Percentiles rank a stretch among this genome's conserved stretches.
Conservation (phyloP, 2,797 vertebrate species). For the Falco peregrinus region DNA sequence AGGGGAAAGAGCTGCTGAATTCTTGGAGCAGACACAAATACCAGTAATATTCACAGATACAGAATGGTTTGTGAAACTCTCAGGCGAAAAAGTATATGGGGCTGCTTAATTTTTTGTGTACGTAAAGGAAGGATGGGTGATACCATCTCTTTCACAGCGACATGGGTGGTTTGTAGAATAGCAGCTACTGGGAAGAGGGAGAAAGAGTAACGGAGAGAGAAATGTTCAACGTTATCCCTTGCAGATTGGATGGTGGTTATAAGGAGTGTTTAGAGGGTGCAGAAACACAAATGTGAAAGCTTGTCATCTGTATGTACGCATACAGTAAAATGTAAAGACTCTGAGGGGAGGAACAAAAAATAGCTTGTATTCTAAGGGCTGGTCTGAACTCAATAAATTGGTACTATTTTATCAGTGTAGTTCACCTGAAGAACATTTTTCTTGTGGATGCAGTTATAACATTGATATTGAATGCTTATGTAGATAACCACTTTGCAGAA, state of each 20-base stretch:
- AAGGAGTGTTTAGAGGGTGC: background rate
- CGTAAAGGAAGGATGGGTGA: background rate
- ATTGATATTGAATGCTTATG: background rate
- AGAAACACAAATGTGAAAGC: background rate
- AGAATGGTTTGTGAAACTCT: background rate
- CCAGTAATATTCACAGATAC: background rate
- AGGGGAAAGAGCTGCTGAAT: background rate
- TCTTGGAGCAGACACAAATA: background rate
- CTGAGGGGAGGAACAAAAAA: background rate
- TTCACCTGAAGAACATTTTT: constrained; percentile 2
- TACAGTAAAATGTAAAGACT: background rate
- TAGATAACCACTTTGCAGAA: background rate
- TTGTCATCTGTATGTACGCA: background rate
- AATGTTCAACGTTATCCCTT: background rate
- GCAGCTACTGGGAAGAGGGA: background rate
- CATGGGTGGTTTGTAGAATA: background rate
- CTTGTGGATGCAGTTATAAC: background rate
- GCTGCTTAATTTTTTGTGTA: background rate
- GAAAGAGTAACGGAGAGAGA: background rate
- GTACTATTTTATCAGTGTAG: constrained; percentile 25
- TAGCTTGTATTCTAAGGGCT: background rate
- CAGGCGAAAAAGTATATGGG: background rate
- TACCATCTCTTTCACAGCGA: background rate
- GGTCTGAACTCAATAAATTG: background rate
- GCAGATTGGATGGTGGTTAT: background rate